Percentiles rank a stretch among this genome's conserved stretches.
These are phyloP conservation scores for Timema cristinae DNA, from an alignment of 2,888 invertebrate genomes.

Conservation along the genomic window DNA sequence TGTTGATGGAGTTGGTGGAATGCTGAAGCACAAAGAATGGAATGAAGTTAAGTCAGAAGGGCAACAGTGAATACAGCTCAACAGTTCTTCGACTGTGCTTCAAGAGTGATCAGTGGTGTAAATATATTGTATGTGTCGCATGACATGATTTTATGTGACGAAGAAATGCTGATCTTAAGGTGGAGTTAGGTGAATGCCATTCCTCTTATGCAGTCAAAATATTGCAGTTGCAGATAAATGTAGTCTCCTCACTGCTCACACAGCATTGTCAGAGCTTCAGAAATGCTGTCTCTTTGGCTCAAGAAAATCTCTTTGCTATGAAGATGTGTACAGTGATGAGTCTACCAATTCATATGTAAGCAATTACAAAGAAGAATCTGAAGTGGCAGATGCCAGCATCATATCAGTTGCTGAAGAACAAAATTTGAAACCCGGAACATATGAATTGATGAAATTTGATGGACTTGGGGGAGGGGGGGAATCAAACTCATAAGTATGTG, in stretches of 20 bases:
- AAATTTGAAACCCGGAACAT: too few species aligned
- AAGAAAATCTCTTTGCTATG: constrained; percentile 7
- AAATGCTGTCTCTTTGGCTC: constrained; percentile 2
- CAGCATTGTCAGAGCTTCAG: constrained; percentile 6
- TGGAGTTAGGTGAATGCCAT: constrained; percentile 3
- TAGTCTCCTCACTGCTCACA: neutral
- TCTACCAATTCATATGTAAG: too few species aligned
- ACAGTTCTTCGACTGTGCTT: constrained; percentile 9
- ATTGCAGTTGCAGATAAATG: constrained; percentile 3
- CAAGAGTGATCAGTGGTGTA: constrained; percentile 1
- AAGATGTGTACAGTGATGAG: neutral
- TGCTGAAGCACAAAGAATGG: constrained; percentile 1
- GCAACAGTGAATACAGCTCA: neutral
- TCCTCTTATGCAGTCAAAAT: constrained; percentile 1
- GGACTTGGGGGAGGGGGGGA: too few species aligned
- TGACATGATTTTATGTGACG: neutral
- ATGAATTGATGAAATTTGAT: too few species aligned
- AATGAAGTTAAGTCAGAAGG: constrained; percentile 8
- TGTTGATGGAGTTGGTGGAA: constrained; percentile 2
- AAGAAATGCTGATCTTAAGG: neutral
- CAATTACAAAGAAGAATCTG: too few species aligned
- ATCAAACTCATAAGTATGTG: too few species aligned
- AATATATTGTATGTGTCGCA: neutral
- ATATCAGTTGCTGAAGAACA: too few species aligned
- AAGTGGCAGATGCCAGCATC: too few species aligned